Conservation (phyloP, 2,797 vertebrate genomes). For the Bucorvus abyssinicus region DNA sequence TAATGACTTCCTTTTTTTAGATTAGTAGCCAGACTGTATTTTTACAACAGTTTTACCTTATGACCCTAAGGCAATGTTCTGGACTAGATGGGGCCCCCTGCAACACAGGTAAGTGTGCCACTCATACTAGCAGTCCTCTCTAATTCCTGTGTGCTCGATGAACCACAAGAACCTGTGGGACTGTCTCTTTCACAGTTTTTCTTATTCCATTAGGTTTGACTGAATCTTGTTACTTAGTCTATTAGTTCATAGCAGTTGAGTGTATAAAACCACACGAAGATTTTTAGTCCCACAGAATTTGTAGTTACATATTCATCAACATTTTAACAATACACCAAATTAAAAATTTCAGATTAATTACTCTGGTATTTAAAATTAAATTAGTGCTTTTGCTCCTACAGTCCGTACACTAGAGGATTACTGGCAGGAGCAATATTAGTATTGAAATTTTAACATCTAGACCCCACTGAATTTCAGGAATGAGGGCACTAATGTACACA, state of each 20-base stretch:
- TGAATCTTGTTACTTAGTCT: neutral
- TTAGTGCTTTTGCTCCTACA: neutral
- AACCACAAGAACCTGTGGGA: neutral
- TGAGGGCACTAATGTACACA: neutral
- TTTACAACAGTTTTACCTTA: neutral
- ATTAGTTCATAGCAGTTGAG: neutral
- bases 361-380: neutral
- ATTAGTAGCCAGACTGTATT: neutral
- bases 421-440: neutral
- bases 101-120: neutral
- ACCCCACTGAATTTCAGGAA: neutral
- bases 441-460: neutral
- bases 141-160: neutral
- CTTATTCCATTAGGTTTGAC: neutral
- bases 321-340: neutral
- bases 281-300: neutral
- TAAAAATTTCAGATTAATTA: neutral
- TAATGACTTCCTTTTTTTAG: neutral
- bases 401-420: neutral
- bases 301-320: neutral
- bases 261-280: neutral
- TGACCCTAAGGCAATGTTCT: neutral
- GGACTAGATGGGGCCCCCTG: neutral
- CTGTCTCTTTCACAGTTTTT: neutral
- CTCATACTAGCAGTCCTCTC: neutral